phyloP scores from a whole-genome alignment of 2,888 invertebrate genomes.

The Bimastos eiseni region DNA sequence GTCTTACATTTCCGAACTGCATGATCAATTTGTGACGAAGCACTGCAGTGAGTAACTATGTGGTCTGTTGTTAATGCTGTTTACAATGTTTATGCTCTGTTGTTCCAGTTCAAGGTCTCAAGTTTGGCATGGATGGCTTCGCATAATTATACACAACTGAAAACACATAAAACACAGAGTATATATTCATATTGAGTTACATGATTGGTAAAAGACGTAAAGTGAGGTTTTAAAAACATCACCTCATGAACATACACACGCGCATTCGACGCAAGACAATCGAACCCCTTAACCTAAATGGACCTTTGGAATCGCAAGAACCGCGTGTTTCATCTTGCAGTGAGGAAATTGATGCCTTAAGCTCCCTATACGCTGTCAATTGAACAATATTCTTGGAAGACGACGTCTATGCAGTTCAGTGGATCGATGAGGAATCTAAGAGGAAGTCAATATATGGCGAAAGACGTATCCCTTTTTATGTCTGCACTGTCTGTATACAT shows the following conservation, averaged over 20 bases:
- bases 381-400: neutral
- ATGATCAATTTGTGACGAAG: too few relatives aligned
- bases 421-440: neutral
- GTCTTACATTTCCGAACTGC: too few relatives aligned
- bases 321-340: neutral
- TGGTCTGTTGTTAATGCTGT: too few relatives aligned
- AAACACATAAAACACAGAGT: too few relatives aligned
- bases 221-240: too few relatives aligned
- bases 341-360: neutral
- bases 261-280: neutral
- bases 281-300: neutral
- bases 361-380: neutral
- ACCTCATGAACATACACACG: neutral
- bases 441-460: neutral
- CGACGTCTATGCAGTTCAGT: neutral
- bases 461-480: neutral
- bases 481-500: neutral
- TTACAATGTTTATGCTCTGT: too few relatives aligned
- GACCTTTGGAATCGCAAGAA: neutral
- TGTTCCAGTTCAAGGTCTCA: too few relatives aligned
- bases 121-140: too few relatives aligned
- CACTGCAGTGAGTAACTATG: too few relatives aligned
- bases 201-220: too few relatives aligned
- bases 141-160: too few relatives aligned
- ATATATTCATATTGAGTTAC: too few relatives aligned